Evolutionary conservation across 1,140 invertebrate genomes (phyloP).

Genomic region (Lordiphosa mommai): DNA sequence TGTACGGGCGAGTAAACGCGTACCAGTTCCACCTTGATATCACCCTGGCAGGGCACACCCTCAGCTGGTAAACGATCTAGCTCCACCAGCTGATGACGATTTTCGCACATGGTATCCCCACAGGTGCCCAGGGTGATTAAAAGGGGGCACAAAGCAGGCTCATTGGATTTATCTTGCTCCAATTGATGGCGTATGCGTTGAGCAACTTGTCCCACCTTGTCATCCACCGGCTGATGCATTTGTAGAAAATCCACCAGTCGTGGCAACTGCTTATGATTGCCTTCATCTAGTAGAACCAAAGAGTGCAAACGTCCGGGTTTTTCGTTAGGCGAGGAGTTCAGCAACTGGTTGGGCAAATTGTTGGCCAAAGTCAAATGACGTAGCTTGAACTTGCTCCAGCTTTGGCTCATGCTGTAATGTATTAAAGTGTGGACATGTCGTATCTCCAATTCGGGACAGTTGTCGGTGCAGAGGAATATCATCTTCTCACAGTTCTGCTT

Average conservation of each 20-base stretch:
- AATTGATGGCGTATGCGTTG: conserved; percentile 16
- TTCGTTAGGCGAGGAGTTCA: rapidly evolving
- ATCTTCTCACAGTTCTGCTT: neutral
- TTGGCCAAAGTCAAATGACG: conserved; percentile 25
- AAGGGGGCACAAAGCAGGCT: conserved; percentile 13
- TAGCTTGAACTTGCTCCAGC: conserved; percentile 46
- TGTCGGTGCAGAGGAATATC: conserved; percentile 41
- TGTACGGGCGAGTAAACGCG: conserved; percentile 38
- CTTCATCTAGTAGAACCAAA: conserved; percentile 35
- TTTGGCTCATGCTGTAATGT: conserved; percentile 35
- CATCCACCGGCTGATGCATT: conserved; percentile 31
- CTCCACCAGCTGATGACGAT: conserved; percentile 26
- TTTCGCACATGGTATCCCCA: conserved; percentile 6
- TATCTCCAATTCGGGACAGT: conserved; percentile 44
- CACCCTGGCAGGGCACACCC: conserved; percentile 9
- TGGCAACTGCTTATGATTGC: conserved; percentile 36
- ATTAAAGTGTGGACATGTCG: conserved; percentile 41
- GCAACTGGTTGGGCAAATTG: conserved; percentile 22
- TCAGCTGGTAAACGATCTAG: neutral
- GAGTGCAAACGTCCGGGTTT: conserved; percentile 7
- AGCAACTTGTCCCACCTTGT: conserved; percentile 8
- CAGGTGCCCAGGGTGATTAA: conserved; percentile 33
- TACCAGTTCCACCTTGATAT: conserved; percentile 33
- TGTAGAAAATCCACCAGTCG: conserved; percentile 46
- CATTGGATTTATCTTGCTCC: neutral